Base-by-base conservation (phyloP, 2,888 invertebrate genomes). In the Apamea monoglypha region DNA sequence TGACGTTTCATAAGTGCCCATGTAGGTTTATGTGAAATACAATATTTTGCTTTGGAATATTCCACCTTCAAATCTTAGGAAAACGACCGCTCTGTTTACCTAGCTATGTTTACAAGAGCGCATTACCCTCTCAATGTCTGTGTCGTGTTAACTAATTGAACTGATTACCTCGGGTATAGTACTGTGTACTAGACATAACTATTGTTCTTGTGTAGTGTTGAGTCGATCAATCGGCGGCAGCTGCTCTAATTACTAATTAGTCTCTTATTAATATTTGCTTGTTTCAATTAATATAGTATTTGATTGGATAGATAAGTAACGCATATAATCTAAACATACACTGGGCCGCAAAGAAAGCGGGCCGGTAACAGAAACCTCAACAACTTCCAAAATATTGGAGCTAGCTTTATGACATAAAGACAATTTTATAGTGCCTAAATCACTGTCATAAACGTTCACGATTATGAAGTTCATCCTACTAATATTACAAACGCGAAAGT, bases 121-220 rank as follows among this genome's bases (percentile, higher is more conserved):
- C 25, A 74, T 36, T 71, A 44, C 29, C 47, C 47, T 66, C 56
- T 67, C 61, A 29, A 82, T 67, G 64, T 59, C 36, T 29, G 21
- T 50, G 61, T 70, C 32, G 16, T 71, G 73, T 82, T 40, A 56
- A 73, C 73, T 86, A 86, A 84, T 77, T 86, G 78, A 67, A 67
- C 77, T 74, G 83, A 86, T 74, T 83, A 74, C 53, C 56, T 70
- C 44, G 14, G 67, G 16, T 68, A 71, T 76, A n/a, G 14, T 64
- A 16, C 21, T 50, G 69, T 73, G 69, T 59, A 21, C 36, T 36
- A 44, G 50, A n/a, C 50, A 68, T 53, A 40, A n/a, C 32, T 44
- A 61, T 83, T 85, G 83, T 85, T 64, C 36, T 4, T 10, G 72
- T 66, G 70, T 64, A 32, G 36, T 64, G 50, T 50, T 44, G 36